Evolutionary conservation across 1,140 invertebrate genomes (phyloP).

Genomic region (Drosophila ironensis): DNA sequence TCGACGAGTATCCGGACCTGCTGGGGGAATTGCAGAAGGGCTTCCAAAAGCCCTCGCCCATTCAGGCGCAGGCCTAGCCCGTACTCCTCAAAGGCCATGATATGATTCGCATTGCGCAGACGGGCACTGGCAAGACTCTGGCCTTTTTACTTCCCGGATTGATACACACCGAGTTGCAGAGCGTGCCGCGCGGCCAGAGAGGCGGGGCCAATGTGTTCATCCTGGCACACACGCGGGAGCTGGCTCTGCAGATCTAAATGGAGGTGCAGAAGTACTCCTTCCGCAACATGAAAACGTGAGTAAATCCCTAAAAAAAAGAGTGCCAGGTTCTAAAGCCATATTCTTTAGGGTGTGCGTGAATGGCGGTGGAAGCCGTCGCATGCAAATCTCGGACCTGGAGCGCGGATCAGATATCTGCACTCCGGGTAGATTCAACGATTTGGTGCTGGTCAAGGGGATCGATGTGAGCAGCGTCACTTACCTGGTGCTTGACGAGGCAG

Average conservation of each 20-base stretch:
- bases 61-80: slow-evolving; percentile 96
- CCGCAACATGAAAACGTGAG: slow-evolving; percentile 90
- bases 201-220: slow-evolving; percentile 92
- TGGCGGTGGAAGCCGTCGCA: slow-evolving; percentile 90
- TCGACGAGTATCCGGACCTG: slow-evolving; percentile 91
- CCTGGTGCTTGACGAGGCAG: slow-evolving; percentile 96
- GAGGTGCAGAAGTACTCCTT: slow-evolving; percentile 95
- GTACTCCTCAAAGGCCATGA: slow-evolving; percentile 92
- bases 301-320: background rate
- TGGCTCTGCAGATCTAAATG: slow-evolving; percentile 94
- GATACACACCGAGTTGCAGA: slow-evolving; percentile 93
- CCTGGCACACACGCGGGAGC: slow-evolving; percentile 94
- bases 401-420: slow-evolving; percentile 94
- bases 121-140: slow-evolving; percentile 94
- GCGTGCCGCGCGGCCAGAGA: slow-evolving; percentile 85
- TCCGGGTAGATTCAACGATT: slow-evolving; percentile 93
- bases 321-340: fast-evolving
- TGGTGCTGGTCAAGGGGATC: slow-evolving; percentile 86
- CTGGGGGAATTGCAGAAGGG: slow-evolving; percentile 89
- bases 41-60: slow-evolving; percentile 93
- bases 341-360: slow-evolving; percentile 89
- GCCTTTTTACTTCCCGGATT: slow-evolving; percentile 95
- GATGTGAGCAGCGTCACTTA: slow-evolving; percentile 91
- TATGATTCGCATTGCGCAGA: slow-evolving; percentile 96
- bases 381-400: slow-evolving; percentile 88